Percentiles rank a stretch among this genome's conserved stretches.
Conservation (phyloP, 2,888 invertebrate species). For the Scaptomyza tumidula region DNA sequence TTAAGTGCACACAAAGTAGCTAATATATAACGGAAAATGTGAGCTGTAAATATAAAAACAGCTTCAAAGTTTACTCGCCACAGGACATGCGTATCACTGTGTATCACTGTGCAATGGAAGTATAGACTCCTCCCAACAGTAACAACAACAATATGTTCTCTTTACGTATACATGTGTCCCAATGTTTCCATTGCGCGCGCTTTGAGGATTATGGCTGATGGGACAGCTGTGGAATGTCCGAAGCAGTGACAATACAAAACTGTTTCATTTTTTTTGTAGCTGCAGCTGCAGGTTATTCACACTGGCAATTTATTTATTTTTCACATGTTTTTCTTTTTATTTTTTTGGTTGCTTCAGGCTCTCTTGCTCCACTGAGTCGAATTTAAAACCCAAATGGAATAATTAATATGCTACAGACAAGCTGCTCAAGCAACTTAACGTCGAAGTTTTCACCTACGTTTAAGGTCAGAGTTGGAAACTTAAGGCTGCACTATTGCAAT, state of each 20-base stretch:
- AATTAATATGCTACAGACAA: constrained; percentile 39
- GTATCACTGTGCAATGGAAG: background rate
- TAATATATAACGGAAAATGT: constrained; percentile 63
- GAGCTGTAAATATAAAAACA: constrained; percentile 45
- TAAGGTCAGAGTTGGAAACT: constrained; percentile 34
- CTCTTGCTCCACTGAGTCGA: background rate
- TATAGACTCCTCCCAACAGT: background rate
- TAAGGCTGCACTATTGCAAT: constrained; percentile 15
- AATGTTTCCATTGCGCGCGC: constrained; percentile 22
- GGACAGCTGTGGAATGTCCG: constrained; percentile 29
- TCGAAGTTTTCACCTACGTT: constrained; percentile 16
- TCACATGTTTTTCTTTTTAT: constrained; percentile 30
- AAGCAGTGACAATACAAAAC: constrained; percentile 23
- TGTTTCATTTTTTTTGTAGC: constrained; percentile 23
- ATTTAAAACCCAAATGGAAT: constrained; percentile 52
- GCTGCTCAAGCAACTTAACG: constrained; percentile 19
- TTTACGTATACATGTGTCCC: constrained; percentile 5
- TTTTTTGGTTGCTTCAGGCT: background rate
- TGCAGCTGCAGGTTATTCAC: constrained; percentile 54
- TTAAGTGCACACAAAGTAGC: constrained; percentile 33
- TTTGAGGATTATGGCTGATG: constrained; percentile 47
- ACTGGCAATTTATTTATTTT: constrained; percentile 63
- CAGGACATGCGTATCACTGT: constrained; percentile 27
- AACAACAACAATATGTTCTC: constrained; percentile 13
- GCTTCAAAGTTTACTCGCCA: constrained; percentile 22